Evolutionary conservation across 2,797 vertebrate genomes (phyloP), one percentile per base, ranked within the genome.

Genomic region (Pseudochaenichthys georgianus): DNA sequence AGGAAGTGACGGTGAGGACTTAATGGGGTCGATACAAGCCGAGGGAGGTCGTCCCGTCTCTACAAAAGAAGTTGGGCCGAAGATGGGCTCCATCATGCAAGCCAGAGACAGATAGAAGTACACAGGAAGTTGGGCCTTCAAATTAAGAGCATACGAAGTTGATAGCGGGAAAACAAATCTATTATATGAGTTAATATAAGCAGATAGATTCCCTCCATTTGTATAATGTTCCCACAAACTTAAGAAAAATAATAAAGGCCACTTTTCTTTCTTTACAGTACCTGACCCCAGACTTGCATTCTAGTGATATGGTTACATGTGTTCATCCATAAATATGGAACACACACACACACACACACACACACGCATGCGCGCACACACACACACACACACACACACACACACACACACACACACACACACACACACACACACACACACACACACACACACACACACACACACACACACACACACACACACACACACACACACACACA

Each of bases 1-100:
- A 91, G 92, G 91, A 94, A 92, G 91, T 94, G 93, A 94, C 89
- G 87, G 74, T 45, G 74, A 80, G 64, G 77, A 66, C 78, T 82
- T 84, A 75, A 83, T 78, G 85, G 88, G 91, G 89, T 90, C 84
- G 89, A 90, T 82, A 87, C 85, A 81, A 90, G 74, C 88, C 73
- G 80, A 84, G 81, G 88, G 88, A 93, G 90, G 89, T 92, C 89
- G 84, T 86, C 76, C 69, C 53, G 63, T 84, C 82, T 84, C 80
- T 78, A 82, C 80, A 83, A 80, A 87, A 91, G 85, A 90, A 86
- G 75, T 79, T 86, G 66, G 86, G 78, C 78, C 83, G 80, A 79
- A 83, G 65, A 81, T 53, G 21, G 73, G 53, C 69, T 46, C 38
- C 31, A 16, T 80, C 75, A 80, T 0, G 65, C 1, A 43, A 2